Evolutionary conservation across 2,113 vertebrate species (phyloP), one percentile per base, ranked within the genome.

Genomic region (Ammospiza caudacuta): DNA sequence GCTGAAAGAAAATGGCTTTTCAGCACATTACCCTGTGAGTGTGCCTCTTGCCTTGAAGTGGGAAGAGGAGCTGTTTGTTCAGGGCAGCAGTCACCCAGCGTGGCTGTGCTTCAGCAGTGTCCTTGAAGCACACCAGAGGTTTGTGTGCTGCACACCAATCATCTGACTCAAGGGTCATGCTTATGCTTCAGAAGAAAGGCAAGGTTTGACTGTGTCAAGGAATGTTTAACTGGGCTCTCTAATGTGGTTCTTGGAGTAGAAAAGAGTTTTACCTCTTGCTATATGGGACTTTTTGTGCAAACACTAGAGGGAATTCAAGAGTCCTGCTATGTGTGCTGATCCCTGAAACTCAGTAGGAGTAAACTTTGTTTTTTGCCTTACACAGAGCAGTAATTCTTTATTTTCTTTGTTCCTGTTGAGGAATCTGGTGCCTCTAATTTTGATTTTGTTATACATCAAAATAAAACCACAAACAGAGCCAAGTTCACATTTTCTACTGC

Each of bases 11-110:
- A 66, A 44, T 4, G 2, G 1, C 59, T 69, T 52, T 88, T 47
- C 51, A 70, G n/a, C 8, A 2, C 0, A 0, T 55, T 57, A 5
- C 11, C 16, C 23, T 73, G 82, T 0, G 18, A 83, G 46, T 2
- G 2, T 29, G 74, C 46, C 39, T 83, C 73, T 76, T 85, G 27
- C 73, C 63, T 33, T 44, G 27, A 23, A 11, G 63, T 51, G 35
- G 52, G 57, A 70, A 72, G 76, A 68, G 66, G 61, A 82, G 73
- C 47, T 94, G 69, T 78, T 90, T 83, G 63, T 19, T 89, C 35
- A 67, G 68, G 57, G 54, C 52, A 83, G 88, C 68, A 31, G 61
- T 35, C 67, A 74, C 61, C 12, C 68, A 12, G 59, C 14, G 1
- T 44, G 2, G 2, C 72, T 83, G 79, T 41, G 77, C 66, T 81